A percentile compares a stretch with the other conserved stretches of the same genome.
phyloP scores from a whole-genome alignment of 2,113 vertebrate genomes.

The Proterorhinus semilunaris region DNA sequence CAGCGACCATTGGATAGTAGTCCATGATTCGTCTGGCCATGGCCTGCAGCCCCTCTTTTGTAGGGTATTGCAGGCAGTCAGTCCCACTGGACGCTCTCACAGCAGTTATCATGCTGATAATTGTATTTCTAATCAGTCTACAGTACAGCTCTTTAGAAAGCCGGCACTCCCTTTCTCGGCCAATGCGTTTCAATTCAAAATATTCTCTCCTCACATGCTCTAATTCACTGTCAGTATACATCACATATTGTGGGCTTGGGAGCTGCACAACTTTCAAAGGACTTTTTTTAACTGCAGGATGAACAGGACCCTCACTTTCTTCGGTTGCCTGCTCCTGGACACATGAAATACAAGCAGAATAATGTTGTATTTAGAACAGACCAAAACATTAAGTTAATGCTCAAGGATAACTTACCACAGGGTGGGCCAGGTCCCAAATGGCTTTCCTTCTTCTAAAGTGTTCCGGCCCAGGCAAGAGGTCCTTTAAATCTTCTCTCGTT shows the following conservation, averaged over 20 bases:
- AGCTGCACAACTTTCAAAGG: neutral
- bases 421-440: neutral
- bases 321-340: neutral
- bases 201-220: neutral
- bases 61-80: no score
- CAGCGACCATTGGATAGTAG: no score
- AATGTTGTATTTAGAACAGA: neutral
- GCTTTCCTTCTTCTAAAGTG: neutral
- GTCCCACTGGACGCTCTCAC: no score
- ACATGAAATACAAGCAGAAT: neutral
- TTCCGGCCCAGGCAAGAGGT: neutral
- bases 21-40: no score
- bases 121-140: no score
- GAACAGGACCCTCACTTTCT: neutral
- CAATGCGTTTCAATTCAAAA: neutral
- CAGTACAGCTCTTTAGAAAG: no score
- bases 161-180: neutral
- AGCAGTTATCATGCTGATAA: no score
- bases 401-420: neutral
- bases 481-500: neutral
- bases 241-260: neutral
- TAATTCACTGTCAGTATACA: neutral
- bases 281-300: neutral
- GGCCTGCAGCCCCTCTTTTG: no score
- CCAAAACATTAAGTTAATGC: neutral